phyloP scores from a whole-genome alignment of 2,113 vertebrate species.

The Bufo gargarizans region DNA sequence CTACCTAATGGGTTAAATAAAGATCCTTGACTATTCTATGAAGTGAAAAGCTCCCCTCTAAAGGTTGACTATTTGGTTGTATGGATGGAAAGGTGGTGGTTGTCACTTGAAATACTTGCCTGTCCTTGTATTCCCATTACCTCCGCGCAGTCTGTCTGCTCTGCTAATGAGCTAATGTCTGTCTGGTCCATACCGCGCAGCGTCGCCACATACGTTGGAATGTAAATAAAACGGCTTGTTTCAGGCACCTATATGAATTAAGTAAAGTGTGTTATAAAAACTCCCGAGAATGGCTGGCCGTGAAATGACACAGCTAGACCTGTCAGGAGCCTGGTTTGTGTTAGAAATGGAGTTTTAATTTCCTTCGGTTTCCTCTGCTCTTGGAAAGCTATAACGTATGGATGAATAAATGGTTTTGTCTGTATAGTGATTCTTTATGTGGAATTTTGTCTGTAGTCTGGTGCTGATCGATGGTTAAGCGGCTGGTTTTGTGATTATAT shows the following conservation, averaged over 20 bases:
- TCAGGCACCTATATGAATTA: constrained; percentile 24
- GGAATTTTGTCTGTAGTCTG: neutral
- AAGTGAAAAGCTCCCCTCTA: neutral
- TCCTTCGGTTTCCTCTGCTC: neutral
- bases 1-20: neutral
- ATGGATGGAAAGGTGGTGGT: neutral
- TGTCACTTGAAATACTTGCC: neutral
- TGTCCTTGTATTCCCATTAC: constrained; percentile 13
- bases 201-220: constrained; percentile 5
- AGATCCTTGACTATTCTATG: neutral
- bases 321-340: constrained; percentile 24
- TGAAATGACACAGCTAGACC: constrained; percentile 23
- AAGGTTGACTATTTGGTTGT: neutral
- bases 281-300: constrained; percentile 6
- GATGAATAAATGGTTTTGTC: neutral
- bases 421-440: neutral
- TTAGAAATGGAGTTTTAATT: constrained; percentile 13
- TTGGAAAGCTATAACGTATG: constrained; percentile 6
- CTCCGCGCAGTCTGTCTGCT: constrained; percentile 12
- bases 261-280: constrained; percentile 15
- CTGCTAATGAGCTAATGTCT: constrained; percentile 36
- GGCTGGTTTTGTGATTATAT: neutral
- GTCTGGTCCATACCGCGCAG: constrained; percentile 12
- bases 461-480: neutral
- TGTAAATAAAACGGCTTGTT: constrained; percentile 38